Evolutionary conservation across 2,113 vertebrate species (phyloP), one percentile per base, ranked within the genome.

Genomic region (Guaruba guarouba): DNA sequence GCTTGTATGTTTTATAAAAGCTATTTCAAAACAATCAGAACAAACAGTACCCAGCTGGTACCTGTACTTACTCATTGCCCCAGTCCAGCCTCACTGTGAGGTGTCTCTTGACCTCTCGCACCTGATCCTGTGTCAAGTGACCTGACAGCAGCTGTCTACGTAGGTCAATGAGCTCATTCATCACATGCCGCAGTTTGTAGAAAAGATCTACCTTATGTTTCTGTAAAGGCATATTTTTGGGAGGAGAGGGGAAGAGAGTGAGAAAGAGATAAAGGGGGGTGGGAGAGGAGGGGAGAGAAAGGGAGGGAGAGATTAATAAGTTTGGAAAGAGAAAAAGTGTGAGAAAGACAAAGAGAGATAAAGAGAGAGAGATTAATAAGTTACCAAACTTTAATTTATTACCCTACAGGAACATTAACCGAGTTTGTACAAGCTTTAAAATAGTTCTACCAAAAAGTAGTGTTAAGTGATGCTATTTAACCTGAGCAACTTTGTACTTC

Each of bases 171-270:
- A 99, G 98, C 96, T 99, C 99, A 51, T 99, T 99, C 99, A 99
- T 99, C 98, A 99, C 99, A 87, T 99, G 99, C 37, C 99, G 99
- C 55, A 99, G 98, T 67, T 99, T 99, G 98, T 99, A 99, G 98
- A 99, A 99, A 74, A 99, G 98, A 97, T 99, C 99, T 91, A 99
- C 98, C 96, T 99, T 99, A 96, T 99, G 99, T 97, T 99, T 99
- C 99, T 99, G 95, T 55, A 91, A 96, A 93, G 41, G 81, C 88
- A 93, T 59, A 86, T 87, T 94, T 97, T 96, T 35, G 95, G 94
- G 89, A 88, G 52, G 22, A 62, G 28, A 13, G 77, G 82, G 88
- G 23, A 66, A 87, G 35, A 79, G 37, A 62, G 57, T 17, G 19
- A 67, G 25, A 25, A 24, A 39, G 86, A 86, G 70, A 35, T 28